Percentiles rank a stretch among this genome's conserved stretches.
phyloP scores from a whole-genome alignment of 2,113 vertebrate species.

The Sakesphorus luctuosus region DNA sequence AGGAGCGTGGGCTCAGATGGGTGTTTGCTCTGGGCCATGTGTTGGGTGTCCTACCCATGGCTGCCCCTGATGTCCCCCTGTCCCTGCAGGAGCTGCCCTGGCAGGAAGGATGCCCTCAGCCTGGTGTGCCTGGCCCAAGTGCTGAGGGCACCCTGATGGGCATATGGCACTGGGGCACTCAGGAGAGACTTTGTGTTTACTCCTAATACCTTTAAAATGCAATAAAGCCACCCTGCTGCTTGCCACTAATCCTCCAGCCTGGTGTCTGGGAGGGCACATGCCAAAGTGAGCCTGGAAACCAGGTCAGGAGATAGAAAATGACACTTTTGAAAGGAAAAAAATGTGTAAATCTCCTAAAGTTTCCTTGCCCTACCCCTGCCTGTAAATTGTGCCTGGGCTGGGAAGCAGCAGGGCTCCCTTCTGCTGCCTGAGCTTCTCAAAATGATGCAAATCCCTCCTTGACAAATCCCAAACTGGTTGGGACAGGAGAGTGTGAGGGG shows the following conservation, averaged over 20 bases:
- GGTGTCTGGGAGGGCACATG: rapidly evolving
- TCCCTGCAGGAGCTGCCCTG: not conserved
- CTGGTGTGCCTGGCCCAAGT: not conserved
- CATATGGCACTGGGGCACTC: not conserved
- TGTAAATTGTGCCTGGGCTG: not conserved
- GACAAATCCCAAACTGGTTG: slow-evolving; percentile 41
- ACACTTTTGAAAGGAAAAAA: not conserved
- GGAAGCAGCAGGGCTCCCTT: not conserved
- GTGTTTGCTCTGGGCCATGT: not conserved
- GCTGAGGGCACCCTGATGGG: not conserved
- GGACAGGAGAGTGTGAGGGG: not conserved
- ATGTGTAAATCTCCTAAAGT: not conserved
- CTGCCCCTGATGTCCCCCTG: not conserved
- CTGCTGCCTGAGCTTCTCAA: not conserved
- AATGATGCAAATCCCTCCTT: slow-evolving; percentile 4
- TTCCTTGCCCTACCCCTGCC: not conserved
- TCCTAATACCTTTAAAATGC: not conserved
- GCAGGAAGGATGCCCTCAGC: not conserved
- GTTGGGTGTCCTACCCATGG: not conserved
- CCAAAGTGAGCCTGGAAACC: not conserved
- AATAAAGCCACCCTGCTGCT: not conserved
- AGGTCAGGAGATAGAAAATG: slow-evolving; percentile 8
- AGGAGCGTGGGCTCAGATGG: no score
- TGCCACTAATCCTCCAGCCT: not conserved
- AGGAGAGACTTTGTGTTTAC: not conserved